These are phyloP conservation scores for Spilogale gracilis DNA, from an alignment of 2,113 vertebrate genomes.

Conservation along the genomic window DNA sequence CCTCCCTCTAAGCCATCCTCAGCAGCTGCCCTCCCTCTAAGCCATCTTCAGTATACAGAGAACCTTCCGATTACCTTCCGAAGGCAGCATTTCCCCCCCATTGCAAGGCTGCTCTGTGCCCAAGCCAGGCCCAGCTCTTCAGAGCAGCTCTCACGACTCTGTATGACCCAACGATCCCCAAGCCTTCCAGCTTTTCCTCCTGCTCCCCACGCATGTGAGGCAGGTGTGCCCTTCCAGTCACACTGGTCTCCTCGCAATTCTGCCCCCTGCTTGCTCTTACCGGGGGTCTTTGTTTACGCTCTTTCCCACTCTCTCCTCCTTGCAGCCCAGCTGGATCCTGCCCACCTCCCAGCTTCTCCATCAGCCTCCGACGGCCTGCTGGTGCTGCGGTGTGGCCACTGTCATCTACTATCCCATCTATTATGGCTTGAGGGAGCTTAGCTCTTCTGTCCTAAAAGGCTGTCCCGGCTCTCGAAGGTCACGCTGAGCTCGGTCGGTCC, in stretches of 20 bases:
- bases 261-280: not conserved
- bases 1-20: too few species aligned
- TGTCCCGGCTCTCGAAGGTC: not conserved
- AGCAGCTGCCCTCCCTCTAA: not conserved
- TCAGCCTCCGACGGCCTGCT: not conserved
- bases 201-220: not conserved
- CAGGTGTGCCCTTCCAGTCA: not conserved
- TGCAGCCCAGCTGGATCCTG: not conserved
- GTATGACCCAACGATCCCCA: not conserved
- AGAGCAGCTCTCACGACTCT: not conserved
- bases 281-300: not conserved
- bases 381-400: not conserved
- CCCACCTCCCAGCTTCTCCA: not conserved
- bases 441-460: not conserved
- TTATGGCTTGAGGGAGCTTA: not conserved
- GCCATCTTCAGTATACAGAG: too few species aligned
- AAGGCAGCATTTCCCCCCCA: not conserved
- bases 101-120: not conserved
- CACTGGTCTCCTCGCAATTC: not conserved
- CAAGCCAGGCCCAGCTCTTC: too few species aligned
- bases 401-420: not conserved
- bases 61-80: not conserved
- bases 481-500: not conserved
- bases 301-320: not conserved
- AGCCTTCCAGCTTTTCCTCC: not conserved